Evolutionary conservation across 2,888 invertebrate species (phyloP).

Genomic region (Muscina levida): DNA sequence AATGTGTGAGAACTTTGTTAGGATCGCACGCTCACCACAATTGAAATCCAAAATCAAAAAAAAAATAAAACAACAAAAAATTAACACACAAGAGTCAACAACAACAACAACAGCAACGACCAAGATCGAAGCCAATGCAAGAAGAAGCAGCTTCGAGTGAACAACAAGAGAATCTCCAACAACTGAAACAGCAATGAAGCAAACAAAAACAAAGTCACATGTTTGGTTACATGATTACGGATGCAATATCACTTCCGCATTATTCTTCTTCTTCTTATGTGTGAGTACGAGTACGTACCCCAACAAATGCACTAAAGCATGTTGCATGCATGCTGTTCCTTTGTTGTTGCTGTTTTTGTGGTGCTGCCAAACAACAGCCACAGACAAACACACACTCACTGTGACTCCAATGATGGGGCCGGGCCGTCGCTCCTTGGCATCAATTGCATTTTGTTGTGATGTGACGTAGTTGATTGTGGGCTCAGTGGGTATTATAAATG

Average conservation of each 20-base stretch:
- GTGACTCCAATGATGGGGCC: constrained; percentile 37
- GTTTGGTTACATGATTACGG: constrained; percentile 66
- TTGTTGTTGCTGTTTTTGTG: constrained; percentile 42
- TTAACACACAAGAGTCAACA: constrained; percentile 53
- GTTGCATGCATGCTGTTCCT: constrained; percentile 66
- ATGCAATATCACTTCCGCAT: constrained; percentile 67
- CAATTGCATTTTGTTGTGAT: constrained; percentile 54
- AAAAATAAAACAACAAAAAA: constrained; percentile 46
- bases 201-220: constrained; percentile 62
- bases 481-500: constrained; percentile 38
- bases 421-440: constrained; percentile 26
- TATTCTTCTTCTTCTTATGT: constrained; percentile 54
- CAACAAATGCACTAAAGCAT: constrained; percentile 69
- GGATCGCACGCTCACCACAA: constrained; percentile 64
- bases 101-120: constrained; percentile 43
- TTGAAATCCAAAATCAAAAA: constrained; percentile 50
- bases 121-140: constrained; percentile 34
- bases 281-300: constrained; percentile 22
- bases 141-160: constrained; percentile 2
- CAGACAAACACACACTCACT: constrained; percentile 42
- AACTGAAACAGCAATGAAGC: constrained; percentile 29
- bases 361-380: constrained; percentile 44
- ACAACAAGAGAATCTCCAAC: background rate
- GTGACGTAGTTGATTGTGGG: constrained; percentile 52
- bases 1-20: constrained; percentile 66